Base-by-base conservation (phyloP, 92 coral and sea anemone genomes). In the Actinostola sp. region DNA sequence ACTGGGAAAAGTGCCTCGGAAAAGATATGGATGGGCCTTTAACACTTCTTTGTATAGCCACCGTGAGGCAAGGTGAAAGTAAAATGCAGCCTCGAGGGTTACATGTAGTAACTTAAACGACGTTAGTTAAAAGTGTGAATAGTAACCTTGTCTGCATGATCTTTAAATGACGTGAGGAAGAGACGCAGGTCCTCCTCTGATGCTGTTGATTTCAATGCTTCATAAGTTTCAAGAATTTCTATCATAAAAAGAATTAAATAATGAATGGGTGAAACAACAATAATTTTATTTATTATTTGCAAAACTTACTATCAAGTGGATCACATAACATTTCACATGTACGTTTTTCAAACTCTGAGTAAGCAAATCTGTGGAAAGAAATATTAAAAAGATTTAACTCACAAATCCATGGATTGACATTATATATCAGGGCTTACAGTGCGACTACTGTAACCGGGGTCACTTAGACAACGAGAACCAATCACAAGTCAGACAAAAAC, bases 221-320 rank as follows among this genome's bases (percentile, higher is more conserved):
- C 75, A 59, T 90, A 90, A 53, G 60, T 65, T 44, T 70, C 67
- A 24, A 90, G 79, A 56, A 87, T 84, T 26, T 66, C 97, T 90
- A 69, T 32, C n/a, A 73, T 19, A 13, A 66, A 14, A 43, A 34
- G 41, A 36, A 16, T n/a, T n/a, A n/a, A n/a, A n/a, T n/a, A n/a
- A n/a, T n/a, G n/a, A n/a, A n/a, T n/a, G n/a, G n/a, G n/a, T n/a
- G n/a, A n/a, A n/a, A n/a, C 15, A 49, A 34, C 9, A 17, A 61
- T 57, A 25, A 20, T 20, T 28, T 63, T 21, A 25, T 5, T 2
- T n/a, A n/a, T n/a, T n/a, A n/a, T n/a, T n/a, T n/a, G n/a, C n/a
- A n/a, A n/a, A n/a, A 83, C 91, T 13, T 28, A 89, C 95, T 86
- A 77, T 83, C 73, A 1, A 89, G 73, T 19, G 95, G 91, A 19